These are phyloP conservation scores for Machimus atricapillus DNA, from an alignment of 2,888 invertebrate species.

Conservation along the genomic window DNA sequence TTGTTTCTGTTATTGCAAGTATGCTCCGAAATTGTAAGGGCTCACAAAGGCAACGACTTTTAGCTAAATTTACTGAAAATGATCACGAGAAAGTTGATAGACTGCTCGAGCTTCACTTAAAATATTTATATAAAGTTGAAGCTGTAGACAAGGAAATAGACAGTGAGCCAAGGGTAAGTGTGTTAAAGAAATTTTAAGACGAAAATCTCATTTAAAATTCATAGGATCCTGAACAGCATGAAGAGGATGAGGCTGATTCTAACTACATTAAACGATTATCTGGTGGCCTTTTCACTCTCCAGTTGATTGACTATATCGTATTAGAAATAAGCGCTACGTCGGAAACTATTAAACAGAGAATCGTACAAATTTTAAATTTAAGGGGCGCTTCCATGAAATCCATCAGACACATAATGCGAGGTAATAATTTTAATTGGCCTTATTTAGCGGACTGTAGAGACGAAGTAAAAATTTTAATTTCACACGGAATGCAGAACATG, in stretches of 20 bases:
- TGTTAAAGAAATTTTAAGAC: background rate
- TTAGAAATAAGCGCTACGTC: constrained; percentile 77
- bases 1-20: constrained; percentile 89
- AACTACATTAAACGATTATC: constrained; percentile 89
- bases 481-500: too few relatives aligned
- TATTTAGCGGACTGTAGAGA: too few relatives aligned
- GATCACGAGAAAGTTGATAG: constrained; percentile 98
- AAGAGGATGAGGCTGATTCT: constrained; percentile 82
- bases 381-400: constrained; percentile 91
- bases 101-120: constrained; percentile 94
- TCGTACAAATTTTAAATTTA: constrained; percentile 86
- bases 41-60: constrained; percentile 85
- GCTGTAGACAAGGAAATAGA: constrained; percentile 81
- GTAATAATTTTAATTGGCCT: constrained; percentile 61
- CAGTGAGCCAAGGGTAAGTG: constrained; percentile 59
- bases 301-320: constrained; percentile 90
- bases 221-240: constrained; percentile 63
- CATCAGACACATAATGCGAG: constrained; percentile 92
- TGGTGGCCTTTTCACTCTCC: constrained; percentile 94
- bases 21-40: constrained; percentile 93
- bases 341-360: constrained; percentile 79
- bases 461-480: too few relatives aligned
- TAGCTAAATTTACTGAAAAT: constrained; percentile 96
- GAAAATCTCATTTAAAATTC: background rate
- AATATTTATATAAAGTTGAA: constrained; percentile 93